These are phyloP conservation scores for Lacerta bilineata DNA, from an alignment of 2,797 vertebrate species.

Conservation along the genomic window DNA sequence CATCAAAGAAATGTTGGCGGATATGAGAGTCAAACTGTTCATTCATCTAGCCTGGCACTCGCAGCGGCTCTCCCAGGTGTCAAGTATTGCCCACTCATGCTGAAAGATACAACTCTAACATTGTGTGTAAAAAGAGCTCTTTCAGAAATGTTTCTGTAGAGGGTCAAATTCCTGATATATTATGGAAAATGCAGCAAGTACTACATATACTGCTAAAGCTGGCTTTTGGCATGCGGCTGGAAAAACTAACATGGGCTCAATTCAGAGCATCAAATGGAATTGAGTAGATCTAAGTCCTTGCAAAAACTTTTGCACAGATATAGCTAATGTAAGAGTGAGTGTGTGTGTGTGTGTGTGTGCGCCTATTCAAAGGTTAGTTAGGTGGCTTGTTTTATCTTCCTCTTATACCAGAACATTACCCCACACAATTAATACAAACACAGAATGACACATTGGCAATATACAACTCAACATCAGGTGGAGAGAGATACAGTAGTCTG, in stretches of 20 bases:
- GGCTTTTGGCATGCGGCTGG: not conserved
- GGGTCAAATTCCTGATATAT: not conserved
- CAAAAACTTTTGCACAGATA: conserved; percentile 13
- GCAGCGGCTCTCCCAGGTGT: too few species aligned
- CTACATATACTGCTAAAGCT: not conserved
- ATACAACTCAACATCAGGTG: conserved; percentile 1
- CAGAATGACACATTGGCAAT: not conserved
- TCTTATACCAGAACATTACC: conserved; percentile 44
- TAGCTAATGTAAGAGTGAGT: not conserved
- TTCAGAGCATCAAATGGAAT: not conserved
- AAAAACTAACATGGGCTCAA: not conserved
- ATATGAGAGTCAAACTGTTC: not conserved
- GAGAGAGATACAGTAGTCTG: not conserved
- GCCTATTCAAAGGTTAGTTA: conserved; percentile 6
- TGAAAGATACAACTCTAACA: not conserved
- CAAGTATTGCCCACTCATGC: not conserved
- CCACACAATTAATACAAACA: conserved; percentile 26
- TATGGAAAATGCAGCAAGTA: not conserved
- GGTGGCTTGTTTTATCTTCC: conserved; percentile 10
- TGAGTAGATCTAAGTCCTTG: not conserved
- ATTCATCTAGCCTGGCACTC: not conserved
- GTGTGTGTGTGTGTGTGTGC: too few species aligned
- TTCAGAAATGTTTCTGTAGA: conserved; percentile 31
- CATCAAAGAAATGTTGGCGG: too few species aligned
- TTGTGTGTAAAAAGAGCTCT: conserved; percentile 1